Percentiles rank a stretch among this genome's conserved stretches.
Conservation (phyloP, 2,888 invertebrate species). For the Pandemis corylana region DNA sequence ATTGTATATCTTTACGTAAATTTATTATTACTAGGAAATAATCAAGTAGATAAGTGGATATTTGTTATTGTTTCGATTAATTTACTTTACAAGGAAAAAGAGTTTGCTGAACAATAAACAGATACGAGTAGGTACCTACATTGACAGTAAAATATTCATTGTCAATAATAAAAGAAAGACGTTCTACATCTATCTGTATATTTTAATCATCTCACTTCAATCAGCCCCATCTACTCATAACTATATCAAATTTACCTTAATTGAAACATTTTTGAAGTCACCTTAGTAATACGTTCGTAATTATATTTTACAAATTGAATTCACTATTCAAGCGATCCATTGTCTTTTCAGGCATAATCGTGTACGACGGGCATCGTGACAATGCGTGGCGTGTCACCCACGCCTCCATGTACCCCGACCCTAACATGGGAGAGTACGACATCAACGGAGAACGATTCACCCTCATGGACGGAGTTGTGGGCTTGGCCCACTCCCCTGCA, state of each 20-base stretch:
- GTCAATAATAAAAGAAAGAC: too few species aligned
- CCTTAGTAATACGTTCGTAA: too few species aligned
- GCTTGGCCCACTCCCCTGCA: slow-evolving; percentile 87
- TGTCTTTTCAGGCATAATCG: slow-evolving; percentile 72
- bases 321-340: too few species aligned
- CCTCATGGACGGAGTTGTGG: slow-evolving; percentile 90
- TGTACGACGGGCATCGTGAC: slow-evolving; percentile 89
- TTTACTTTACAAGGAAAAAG: neutral
- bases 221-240: too few species aligned
- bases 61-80: neutral
- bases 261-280: too few species aligned
- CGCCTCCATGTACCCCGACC: slow-evolving; percentile 94
- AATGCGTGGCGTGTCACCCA: slow-evolving; percentile 92
- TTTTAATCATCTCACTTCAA: too few species aligned
- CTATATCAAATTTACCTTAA: too few species aligned
- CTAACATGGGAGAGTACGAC: slow-evolving; percentile 90
- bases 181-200: too few species aligned
- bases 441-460: slow-evolving; percentile 89
- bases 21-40: neutral
- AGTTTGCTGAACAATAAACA: neutral
- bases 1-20: neutral
- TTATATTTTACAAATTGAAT: too few species aligned
- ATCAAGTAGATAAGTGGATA: neutral
- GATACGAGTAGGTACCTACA: too few species aligned
- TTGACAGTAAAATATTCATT: too few species aligned